Evolutionary conservation across 2,888 invertebrate genomes (phyloP), one percentile per base, ranked within the genome.

Genomic region (Strigamia crassipes): DNA sequence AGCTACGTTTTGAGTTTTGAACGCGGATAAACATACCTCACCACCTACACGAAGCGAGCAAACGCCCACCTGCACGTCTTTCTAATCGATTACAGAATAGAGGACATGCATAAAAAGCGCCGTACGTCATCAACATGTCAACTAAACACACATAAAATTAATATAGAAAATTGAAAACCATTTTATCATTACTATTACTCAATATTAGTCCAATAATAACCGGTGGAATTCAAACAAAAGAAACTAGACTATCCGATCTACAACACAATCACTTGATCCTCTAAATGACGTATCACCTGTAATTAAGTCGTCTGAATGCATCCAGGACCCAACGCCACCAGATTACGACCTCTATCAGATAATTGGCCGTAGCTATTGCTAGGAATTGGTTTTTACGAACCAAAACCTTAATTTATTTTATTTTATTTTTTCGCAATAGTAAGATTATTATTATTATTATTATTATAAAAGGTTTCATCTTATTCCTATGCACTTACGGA

Each of bases 251-350:
- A 18, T 8, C 27, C 13, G 31, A 77, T 31, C n/a, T 31, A 38
- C 9, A 9, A 13, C 78, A 27, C 12, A 18, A 38, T 18, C 78
- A 38, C 41, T 78, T 42, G 41, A 78, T 38, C 78, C 41, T 38
- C 42, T 41, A 12, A 42, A 18, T 42, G 41, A 78, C 38, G 38
- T 78, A 42, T 38, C 78, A 18, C 78, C 13, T 18, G 21, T 78
- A 42, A 78, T 78, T 78, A 38, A 78, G 41, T 42, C 78, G 41
- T 38, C n/a, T 21, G 78, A 78, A 78, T 78, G 78, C 42, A 12
- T 13, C 12, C 78, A 41, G 1, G 23, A 78, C 34, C 38, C 78
- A 38, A 78, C 38, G 5, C 78, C 78, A 78, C 78, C 78, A 13
- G 38, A 41, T 78, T 78, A 78, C 42, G 78, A 42, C 38, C 41